These are phyloP conservation scores for Acanthis flammea DNA, from an alignment of 2,797 vertebrate genomes.

Conservation along the genomic window DNA sequence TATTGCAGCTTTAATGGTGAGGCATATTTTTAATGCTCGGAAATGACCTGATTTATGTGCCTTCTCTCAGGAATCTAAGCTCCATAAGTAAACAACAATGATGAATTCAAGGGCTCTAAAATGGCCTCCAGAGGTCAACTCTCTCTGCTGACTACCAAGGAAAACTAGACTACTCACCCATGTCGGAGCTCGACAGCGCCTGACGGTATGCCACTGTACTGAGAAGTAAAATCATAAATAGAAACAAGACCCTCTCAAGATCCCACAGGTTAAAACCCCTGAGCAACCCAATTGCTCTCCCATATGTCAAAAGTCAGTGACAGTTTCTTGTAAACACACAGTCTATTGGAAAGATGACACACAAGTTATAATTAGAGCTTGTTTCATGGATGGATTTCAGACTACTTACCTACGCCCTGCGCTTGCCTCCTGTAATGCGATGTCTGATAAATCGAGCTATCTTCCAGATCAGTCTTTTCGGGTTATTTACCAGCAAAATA, in stretches of 20 bases:
- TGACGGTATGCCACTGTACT: fast-evolving
- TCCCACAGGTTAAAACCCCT: background rate
- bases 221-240: background rate
- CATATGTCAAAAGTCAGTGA: background rate
- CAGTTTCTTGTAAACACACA: background rate
- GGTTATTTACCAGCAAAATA: background rate
- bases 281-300: background rate
- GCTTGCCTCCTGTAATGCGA: background rate
- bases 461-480: background rate
- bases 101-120: background rate
- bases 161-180: background rate
- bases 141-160: background rate
- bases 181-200: background rate
- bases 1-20: background rate
- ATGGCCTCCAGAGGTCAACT: background rate
- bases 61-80: background rate
- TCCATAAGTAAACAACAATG: background rate
- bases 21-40: background rate
- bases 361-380: background rate
- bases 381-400: background rate
- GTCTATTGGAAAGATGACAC: background rate
- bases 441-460: background rate
- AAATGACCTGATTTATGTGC: background rate
- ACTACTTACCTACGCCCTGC: background rate
- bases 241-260: background rate